These are phyloP conservation scores for Calephelis perditalis DNA, from an alignment of 2,888 invertebrate genomes.

Conservation along the genomic window DNA sequence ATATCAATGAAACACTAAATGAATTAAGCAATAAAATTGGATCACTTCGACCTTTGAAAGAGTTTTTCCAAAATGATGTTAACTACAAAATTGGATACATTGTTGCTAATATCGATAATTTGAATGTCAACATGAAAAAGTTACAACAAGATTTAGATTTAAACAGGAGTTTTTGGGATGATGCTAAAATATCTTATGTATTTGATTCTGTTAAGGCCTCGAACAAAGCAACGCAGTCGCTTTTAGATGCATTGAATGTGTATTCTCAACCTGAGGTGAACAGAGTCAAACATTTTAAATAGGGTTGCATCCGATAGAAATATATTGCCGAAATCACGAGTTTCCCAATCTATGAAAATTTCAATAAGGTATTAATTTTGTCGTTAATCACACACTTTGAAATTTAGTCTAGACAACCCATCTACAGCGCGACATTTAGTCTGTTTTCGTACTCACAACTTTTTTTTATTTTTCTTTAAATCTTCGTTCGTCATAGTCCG, in stretches of 20 bases:
- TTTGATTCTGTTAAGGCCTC: constrained; percentile 41
- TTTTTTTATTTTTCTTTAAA: too few species aligned
- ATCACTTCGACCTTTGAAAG: constrained; percentile 34
- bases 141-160: constrained; percentile 35
- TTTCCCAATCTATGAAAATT: too few species aligned
- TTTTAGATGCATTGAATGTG: constrained; percentile 34
- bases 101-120: constrained; percentile 43
- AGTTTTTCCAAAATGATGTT: constrained; percentile 30
- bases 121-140: constrained; percentile 38
- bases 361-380: too few species aligned
- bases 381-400: too few species aligned
- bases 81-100: constrained; percentile 45
- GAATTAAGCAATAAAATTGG: constrained; percentile 38
- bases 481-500: too few species aligned
- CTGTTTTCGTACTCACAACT: too few species aligned
- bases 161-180: constrained; percentile 34
- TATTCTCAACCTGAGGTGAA: background rate
- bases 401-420: too few species aligned
- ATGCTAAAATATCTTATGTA: constrained; percentile 37
- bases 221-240: constrained; percentile 30
- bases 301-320: background rate
- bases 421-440: too few species aligned
- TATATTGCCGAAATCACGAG: too few species aligned
- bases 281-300: too few species aligned
- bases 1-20: constrained; percentile 37